These are phyloP conservation scores for Marronus borbonicus DNA, from an alignment of 2,888 invertebrate genomes.

Conservation along the genomic window DNA sequence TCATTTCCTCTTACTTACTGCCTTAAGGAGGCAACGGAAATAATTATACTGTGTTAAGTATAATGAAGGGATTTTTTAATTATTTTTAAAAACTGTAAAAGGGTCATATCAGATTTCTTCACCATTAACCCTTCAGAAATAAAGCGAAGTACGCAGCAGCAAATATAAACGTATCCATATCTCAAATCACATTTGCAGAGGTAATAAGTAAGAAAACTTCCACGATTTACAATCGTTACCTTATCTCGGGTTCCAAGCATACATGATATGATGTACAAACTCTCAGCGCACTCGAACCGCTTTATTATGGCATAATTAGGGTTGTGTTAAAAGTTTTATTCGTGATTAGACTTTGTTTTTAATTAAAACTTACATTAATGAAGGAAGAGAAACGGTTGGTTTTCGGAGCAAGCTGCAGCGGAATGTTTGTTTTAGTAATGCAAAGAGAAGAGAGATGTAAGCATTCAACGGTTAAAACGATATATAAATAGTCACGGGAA, in stretches of 20 bases:
- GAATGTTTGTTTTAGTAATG: conserved; percentile 30
- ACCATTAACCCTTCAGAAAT: no score
- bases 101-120: no score
- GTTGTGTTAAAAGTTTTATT: conserved; percentile 17
- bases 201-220: not conserved
- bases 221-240: not conserved
- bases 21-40: no score
- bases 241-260: not conserved
- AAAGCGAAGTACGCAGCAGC: no score
- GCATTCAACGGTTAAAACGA: conserved; percentile 24
- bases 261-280: not conserved
- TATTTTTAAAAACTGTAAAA: no score
- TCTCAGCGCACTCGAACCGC: not conserved
- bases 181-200: no score
- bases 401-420: not conserved
- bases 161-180: no score
- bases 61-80: no score
- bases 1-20: no score
- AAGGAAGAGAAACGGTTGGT: conserved; percentile 5
- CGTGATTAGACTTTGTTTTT: conserved; percentile 38
- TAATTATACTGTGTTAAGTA: no score
- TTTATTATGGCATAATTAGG: conserved; percentile 16
- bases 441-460: conserved; percentile 1
- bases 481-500: conserved; percentile 30
- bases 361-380: conserved; percentile 39